A percentile compares a stretch with the other conserved stretches of the same genome.
These are phyloP conservation scores for Pluvianellus socialis DNA, from an alignment of 2,113 vertebrate genomes.

Conservation along the genomic window DNA sequence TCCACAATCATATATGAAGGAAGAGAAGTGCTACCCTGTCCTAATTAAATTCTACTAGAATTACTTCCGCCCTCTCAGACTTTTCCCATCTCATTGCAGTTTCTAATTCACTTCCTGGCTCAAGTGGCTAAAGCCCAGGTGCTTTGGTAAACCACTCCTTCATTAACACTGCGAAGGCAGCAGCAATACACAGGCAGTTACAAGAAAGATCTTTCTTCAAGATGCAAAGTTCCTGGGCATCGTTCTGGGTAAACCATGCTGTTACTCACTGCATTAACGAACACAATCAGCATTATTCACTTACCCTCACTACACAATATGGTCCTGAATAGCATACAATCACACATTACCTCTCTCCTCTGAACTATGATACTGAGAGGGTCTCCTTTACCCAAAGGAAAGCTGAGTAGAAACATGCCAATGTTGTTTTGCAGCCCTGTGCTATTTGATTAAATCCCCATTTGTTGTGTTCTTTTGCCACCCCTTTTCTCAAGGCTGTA, in stretches of 20 bases:
- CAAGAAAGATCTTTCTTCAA: background rate
- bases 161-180: background rate
- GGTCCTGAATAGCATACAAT: background rate
- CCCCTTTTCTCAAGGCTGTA: conserved; percentile 48
- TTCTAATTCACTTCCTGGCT: background rate
- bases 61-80: background rate
- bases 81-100: background rate
- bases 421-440: background rate
- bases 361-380: background rate
- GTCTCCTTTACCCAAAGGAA: background rate
- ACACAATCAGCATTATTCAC: background rate
- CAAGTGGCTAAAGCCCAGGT: background rate
- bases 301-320: background rate
- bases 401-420: background rate
- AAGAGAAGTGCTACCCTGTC: background rate
- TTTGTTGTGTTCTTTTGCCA: conserved; percentile 33
- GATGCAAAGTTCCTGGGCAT: background rate
- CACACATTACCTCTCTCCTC: background rate
- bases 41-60: background rate
- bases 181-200: background rate
- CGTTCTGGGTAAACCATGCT: background rate
- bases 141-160: background rate
- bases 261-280: background rate
- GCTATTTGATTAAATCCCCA: conserved; percentile 19
- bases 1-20: background rate